phyloP scores from a whole-genome alignment of 2,888 invertebrate species.

The Euclidia mi region DNA sequence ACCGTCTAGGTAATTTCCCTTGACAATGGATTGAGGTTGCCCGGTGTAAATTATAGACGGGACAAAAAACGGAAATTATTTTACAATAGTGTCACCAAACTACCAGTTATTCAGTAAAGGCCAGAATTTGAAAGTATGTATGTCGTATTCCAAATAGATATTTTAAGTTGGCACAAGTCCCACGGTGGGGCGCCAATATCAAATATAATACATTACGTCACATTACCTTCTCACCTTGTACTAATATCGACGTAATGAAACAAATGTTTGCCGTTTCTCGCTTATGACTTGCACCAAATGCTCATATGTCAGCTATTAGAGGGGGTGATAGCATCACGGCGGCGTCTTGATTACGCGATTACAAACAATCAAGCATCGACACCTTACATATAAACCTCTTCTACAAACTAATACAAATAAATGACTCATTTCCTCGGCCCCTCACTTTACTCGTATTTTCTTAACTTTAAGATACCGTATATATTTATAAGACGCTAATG shows the following conservation, averaged over 20 bases:
- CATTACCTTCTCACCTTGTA: slow-evolving; percentile 5
- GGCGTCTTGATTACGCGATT: slow-evolving; percentile 38
- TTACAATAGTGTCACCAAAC: neutral
- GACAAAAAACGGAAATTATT: slow-evolving; percentile 33
- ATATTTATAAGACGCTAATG: slow-evolving; percentile 62
- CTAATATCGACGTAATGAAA: slow-evolving; percentile 18
- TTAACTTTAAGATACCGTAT: slow-evolving; percentile 38
- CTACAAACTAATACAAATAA: slow-evolving; percentile 34
- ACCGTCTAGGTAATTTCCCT: slow-evolving; percentile 66
- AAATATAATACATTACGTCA: slow-evolving; percentile 17
- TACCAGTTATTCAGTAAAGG: no score
- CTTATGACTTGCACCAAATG: slow-evolving; percentile 18
- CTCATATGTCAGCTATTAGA: slow-evolving; percentile 36
- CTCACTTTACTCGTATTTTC: slow-evolving; percentile 23
- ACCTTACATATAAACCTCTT: slow-evolving; percentile 28
- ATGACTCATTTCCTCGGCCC: slow-evolving; percentile 23
- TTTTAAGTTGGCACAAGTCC: slow-evolving; percentile 13
- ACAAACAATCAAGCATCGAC: slow-evolving; percentile 44
- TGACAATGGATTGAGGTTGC: slow-evolving; percentile 58
- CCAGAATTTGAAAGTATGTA: no score
- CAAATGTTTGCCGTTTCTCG: slow-evolving; percentile 23
- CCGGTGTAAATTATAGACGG: slow-evolving; percentile 45
- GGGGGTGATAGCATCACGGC: slow-evolving; percentile 30
- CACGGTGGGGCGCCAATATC: slow-evolving; percentile 43
- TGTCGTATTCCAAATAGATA: no score